Percentiles rank a stretch among this genome's conserved stretches.
These are phyloP conservation scores for Helicolenus hilgendorfi DNA, from an alignment of 2,797 vertebrate genomes.

Conservation along the genomic window DNA sequence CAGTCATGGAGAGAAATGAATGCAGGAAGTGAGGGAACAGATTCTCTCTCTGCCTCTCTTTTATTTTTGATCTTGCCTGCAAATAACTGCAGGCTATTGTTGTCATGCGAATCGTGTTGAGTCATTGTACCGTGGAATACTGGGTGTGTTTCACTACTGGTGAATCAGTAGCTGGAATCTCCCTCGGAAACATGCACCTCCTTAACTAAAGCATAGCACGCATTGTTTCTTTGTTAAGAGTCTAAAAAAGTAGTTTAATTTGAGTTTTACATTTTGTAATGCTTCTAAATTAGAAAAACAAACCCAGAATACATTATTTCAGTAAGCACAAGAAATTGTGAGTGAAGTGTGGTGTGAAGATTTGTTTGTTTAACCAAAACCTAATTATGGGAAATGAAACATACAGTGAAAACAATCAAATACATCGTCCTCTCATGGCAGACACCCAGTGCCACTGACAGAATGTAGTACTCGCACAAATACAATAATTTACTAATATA, in stretches of 20 bases:
- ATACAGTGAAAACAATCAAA: background rate
- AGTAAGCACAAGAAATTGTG: background rate
- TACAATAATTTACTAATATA: too few species aligned
- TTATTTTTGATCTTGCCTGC: background rate
- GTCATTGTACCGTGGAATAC: background rate
- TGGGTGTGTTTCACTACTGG: background rate
- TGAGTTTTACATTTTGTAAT: background rate
- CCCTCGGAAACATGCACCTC: background rate
- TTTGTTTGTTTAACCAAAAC: background rate
- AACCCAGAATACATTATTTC: background rate
- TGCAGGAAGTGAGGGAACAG: slow-evolving; percentile 27
- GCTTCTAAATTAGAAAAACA: background rate
- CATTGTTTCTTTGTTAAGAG: background rate
- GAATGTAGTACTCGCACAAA: background rate
- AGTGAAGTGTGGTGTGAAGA: background rate
- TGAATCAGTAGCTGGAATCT: slow-evolving; percentile 4
- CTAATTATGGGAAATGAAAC: background rate
- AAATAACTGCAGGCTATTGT: background rate
- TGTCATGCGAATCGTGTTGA: background rate
- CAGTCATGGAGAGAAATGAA: slow-evolving; percentile 32
- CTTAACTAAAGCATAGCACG: background rate
- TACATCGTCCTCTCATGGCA: background rate
- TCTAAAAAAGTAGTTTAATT: background rate
- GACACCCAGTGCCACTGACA: background rate
- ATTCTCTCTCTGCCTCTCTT: background rate